Evolutionary conservation across 2,888 invertebrate genomes (phyloP), one percentile per base, ranked within the genome.

Genomic region (Harmothoe impar): DNA sequence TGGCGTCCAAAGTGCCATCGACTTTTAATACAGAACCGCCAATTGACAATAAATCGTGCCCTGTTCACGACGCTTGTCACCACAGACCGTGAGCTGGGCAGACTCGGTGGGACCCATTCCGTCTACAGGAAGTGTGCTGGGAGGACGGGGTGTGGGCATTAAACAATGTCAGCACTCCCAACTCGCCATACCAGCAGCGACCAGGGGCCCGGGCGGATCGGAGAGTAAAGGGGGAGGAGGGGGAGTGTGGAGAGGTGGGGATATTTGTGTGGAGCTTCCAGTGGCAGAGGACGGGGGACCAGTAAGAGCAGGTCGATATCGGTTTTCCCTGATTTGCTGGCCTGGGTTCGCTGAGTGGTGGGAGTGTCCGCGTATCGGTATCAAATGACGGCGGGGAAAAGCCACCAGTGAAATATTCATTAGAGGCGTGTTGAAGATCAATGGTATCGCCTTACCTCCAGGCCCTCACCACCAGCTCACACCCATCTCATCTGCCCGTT

Each of bases 21-120:
- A 86, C 86, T 86, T 86, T 86, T 86, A 86, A 52, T 86, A 54
- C 29, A 54, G 86, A 86, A 56, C 86, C 56, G 86, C 20, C 86
- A 86, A 86, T 86, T 54, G 86, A 52, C 86, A 86, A 86, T 56
- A 86, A 52, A 86, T 81, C 81, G 81, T 33, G 81, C 43, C 1
- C 25, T n/a, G 20, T 5, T 77, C 77, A n/a, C 17, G 25, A 35
- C 81, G 33, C 20, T 33, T 33, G 0, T 77, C 25, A 15, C 35
- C 20, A n/a, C 43, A 35, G 35, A 33, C 33, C 15, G 77, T 77
- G 29, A 77, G 77, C 33, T n/a, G 25, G 7, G 33, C 77, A 68
- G 29, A 3, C 72, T 72, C 3, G 15, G 62, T n/a, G n/a, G 20
- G 62, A 20, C 20, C 62, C 62, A n/a, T 5, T 20, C n/a, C 3